Percentiles rank a stretch among this genome's conserved stretches.
Evolutionary conservation across 2,797 vertebrate genomes (phyloP).

Genomic region (Jordanella pulchra): DNA sequence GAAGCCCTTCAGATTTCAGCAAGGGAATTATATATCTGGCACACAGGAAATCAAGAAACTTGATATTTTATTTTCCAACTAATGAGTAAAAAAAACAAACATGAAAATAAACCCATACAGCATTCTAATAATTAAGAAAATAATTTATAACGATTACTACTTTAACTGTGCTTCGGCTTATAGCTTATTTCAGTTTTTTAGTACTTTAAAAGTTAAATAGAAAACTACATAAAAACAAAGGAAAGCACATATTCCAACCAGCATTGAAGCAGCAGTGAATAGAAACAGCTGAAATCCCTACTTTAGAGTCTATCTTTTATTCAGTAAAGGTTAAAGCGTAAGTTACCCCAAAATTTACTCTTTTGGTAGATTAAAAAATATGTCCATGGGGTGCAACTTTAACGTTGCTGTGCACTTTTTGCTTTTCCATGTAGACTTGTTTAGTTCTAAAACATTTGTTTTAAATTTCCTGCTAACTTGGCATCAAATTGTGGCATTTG

Average conservation of each 20-base stretch:
- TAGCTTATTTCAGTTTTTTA: neutral
- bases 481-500: no score
- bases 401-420: no score
- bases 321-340: neutral
- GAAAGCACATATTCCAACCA: neutral
- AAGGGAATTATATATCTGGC: conserved; percentile 44
- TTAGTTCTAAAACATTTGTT: no score
- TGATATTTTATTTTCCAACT: conserved; percentile 12
- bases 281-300: neutral
- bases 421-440: no score
- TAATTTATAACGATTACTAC: neutral
- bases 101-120: neutral
- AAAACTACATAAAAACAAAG: neutral
- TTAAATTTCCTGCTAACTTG: no score
- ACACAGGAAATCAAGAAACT: conserved; percentile 57
- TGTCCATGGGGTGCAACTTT: no score
- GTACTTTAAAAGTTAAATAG: neutral
- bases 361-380: no score
- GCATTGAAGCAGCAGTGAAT: neutral
- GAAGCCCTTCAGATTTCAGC: conserved; percentile 50
- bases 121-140: neutral
- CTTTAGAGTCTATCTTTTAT: neutral
- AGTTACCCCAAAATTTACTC: no score
- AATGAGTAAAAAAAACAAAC: conserved; percentile 8
- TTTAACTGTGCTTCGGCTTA: neutral